These are phyloP conservation scores for Lasioglossum leucozonium DNA, from an alignment of 2,888 invertebrate genomes.

Conservation along the genomic window DNA sequence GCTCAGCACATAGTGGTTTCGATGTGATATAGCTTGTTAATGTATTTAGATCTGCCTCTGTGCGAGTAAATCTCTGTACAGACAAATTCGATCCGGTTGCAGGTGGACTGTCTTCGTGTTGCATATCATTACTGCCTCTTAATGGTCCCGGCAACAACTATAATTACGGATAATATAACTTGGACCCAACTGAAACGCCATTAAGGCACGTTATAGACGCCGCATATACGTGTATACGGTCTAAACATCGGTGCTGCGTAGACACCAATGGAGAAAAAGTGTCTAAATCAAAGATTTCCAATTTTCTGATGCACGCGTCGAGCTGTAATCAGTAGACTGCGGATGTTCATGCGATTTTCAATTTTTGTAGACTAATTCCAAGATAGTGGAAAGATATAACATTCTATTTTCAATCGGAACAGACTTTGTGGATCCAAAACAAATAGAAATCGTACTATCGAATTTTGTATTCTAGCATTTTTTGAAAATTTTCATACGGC, in stretches of 20 bases:
- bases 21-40: constrained; percentile 18
- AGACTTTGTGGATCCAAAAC: too few species aligned
- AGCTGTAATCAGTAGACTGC: too few species aligned
- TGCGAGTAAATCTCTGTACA: background rate
- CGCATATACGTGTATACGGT: too few species aligned
- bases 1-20: constrained; percentile 37
- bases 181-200: background rate
- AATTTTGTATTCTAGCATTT: too few species aligned
- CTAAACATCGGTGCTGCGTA: background rate
- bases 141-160: constrained; percentile 12
- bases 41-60: constrained; percentile 8
- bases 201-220: background rate
- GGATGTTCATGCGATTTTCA: too few species aligned
- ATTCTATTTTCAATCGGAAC: too few species aligned
- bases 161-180: constrained; percentile 9
- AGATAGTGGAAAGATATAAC: too few species aligned
- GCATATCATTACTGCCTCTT: constrained; percentile 9
- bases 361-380: too few species aligned
- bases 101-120: background rate
- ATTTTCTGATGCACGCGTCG: background rate
- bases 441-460: too few species aligned
- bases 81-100: background rate
- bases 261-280: background rate
- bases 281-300: background rate
- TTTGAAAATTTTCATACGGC: too few species aligned